Base-by-base conservation (phyloP, 2,113 vertebrate species). In the Paratilapia polleni region DNA sequence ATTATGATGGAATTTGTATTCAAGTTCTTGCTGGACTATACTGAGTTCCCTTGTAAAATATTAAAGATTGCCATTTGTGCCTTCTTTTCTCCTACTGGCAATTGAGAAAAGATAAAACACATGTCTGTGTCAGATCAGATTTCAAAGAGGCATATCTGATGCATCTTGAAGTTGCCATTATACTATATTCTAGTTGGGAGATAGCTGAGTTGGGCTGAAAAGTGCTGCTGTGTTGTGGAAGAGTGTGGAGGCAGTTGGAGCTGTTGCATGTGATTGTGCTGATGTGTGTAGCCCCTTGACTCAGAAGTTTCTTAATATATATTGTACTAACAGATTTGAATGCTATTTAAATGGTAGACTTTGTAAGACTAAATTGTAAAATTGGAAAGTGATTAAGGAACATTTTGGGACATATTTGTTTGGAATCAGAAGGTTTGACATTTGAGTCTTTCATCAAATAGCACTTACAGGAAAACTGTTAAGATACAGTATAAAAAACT, bases 401-500 rank as follows among this genome's bases (percentile, higher is more conserved):
- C 5, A 66, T 38, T 47, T 64, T 62, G 47, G 58, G 49, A 9
- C 20, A 47, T 22, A 64, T 66, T 76, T 17, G 11, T 81, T 73
- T 66, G 54, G 52, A 62, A 66, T 60, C 8, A 47, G 38, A 17
- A 3, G 5, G 13, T 77, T 13, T 19, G 43, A 70, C 66, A 52
- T 20, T 70, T 9, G 43, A 52, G 43, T 13, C 66, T 54, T 19
- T 78, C 47, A 60, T 84, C 61, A 74, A 75, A 84, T 8, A 84
- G 94, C 94, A 95, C 95, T 95, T 94, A 91, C n/a, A 88, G 63
- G 54, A n/a, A 80, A 64, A 91, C 92, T 94, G 87, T 91, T 78
- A 49, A 80, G 62, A 80, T 59, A 61, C 90, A 91, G 90, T 93
- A 87, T 87, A 93, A 90, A 86, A 86, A 28, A 20, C 59, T 60